Evolutionary conservation across 2,113 vertebrate species (phyloP), one percentile per base, ranked within the genome.

Genomic region (Candoia aspera): DNA sequence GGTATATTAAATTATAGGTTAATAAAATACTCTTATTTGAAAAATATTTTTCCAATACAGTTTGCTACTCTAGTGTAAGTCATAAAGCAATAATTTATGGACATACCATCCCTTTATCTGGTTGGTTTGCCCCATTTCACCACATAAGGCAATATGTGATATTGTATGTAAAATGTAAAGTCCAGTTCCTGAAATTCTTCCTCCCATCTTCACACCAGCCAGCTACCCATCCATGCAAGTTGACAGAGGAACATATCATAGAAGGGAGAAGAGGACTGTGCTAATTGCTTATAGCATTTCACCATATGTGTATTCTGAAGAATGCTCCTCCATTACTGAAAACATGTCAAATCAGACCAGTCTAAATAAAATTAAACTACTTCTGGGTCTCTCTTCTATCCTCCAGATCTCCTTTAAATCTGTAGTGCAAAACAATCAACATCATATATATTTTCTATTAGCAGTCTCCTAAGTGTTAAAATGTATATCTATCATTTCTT

Each of bases 11-110:
- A 64, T 86, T 93, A 86, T 12, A 57, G 49, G 8, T 85, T 2
- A 64, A 93, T 93, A 93, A 95, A 91, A 49, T 29, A 83, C 55
- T 21, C 54, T 96, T 24, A 89, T 94, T 95, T 94, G 93, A 95
- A 94, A 49, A 93, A 0, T 91, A 42, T 86, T 57, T 24, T 23
- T 8, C 33, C 37, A 29, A 12, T 24, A 46, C 42, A 53, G 46
- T 86, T 91, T 60, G 24, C 57, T 91, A 33, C 8, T 15, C 11
- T 37, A 85, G n/a, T 49, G 49, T 86, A 53, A 86, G 9, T 86
- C 59, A 54, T 12, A 64, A 8, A 62, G 79, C 21, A 12, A 19
- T 86, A 12, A 19, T 68, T 64, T 46, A 86, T 64, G 24, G 42
- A 0, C 42, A 53, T 49, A 62, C 17, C 4, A 84, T 57, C 33